Base-by-base conservation (phyloP, 1,140 invertebrate genomes). In the Tetranychus urticae region DNA sequence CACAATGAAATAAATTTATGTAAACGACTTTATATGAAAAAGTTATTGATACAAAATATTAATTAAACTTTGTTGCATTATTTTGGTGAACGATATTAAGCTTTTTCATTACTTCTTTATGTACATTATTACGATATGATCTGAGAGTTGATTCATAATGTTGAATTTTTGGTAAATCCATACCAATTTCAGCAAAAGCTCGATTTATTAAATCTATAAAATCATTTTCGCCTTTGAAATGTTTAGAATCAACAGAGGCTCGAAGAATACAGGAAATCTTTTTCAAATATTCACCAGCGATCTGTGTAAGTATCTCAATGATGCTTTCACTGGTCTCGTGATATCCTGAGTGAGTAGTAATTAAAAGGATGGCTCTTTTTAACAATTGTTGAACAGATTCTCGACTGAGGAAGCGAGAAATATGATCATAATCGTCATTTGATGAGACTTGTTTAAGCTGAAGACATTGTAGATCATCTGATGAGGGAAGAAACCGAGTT, bases 191-290 rank as follows among this genome's bases (percentile, higher is more conserved):
- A 39, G 33, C 14, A 1, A 56, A 34, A 36, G 33, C 55, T 3
- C 55, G 12, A 36, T 56, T 39, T 3, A 56, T 35, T 8, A 56
- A 14, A 36, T 56, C 55, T 14, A 39, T 39, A 36, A 56, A 56
- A 56, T 56, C 55, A 39, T 56, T 56, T 39, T 35, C 31, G 36
- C 55, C 37, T 36, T 36, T 34, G 12, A 56, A 39, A 66, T 79
- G 76, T 60, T 74, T 70, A 2, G 75, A 76, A 8, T 58, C 62
- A 35, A 75, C 75, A 63, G 77, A 75, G 65, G 78, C 75, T 59
- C 76, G 69, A 5, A 76, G 77, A 59, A 79, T 65, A 61, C 79
- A 77, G n/a, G 34, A 13, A 35, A 56, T 7, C n/a, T 56, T 56
- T 23, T 56, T 56, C 3, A 56, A 8, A 56, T 37, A 56, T 2